These are phyloP conservation scores for Fissipunctia ypsillon DNA, from an alignment of 2,888 invertebrate genomes.

Conservation along the genomic window DNA sequence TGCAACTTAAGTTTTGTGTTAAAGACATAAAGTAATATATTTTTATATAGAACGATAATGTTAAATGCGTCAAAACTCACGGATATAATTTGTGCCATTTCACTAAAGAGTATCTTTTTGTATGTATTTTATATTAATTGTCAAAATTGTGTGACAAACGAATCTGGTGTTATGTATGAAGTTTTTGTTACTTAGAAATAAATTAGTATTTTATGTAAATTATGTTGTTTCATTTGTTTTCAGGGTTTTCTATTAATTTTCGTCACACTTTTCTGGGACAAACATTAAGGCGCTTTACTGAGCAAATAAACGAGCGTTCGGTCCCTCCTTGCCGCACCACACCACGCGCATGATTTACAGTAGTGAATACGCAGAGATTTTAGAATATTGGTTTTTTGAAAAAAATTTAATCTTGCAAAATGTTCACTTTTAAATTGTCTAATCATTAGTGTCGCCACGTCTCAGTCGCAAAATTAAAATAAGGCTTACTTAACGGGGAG, in stretches of 20 bases:
- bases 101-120: slow-evolving; percentile 5
- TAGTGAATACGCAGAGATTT: no score
- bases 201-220: slow-evolving; percentile 58
- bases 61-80: background rate
- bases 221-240: slow-evolving; percentile 24
- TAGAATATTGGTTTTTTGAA: background rate
- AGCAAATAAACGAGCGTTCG: no score
- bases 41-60: background rate
- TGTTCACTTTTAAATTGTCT: background rate
- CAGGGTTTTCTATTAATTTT: background rate
- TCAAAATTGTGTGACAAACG: slow-evolving; percentile 14
- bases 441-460: no score
- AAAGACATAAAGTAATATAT: background rate
- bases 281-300: background rate
- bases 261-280: background rate
- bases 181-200: slow-evolving; percentile 63
- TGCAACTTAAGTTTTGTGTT: background rate
- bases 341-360: no score
- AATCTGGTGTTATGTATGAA: slow-evolving; percentile 41
- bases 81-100: slow-evolving; percentile 56
- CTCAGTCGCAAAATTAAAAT: background rate
- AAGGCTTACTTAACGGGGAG: background rate
- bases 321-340: no score
- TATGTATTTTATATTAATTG: slow-evolving; percentile 20
- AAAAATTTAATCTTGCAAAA: background rate